These are phyloP conservation scores for Micrasema minimum DNA, from an alignment of 1,140 invertebrate genomes.

Conservation along the genomic window DNA sequence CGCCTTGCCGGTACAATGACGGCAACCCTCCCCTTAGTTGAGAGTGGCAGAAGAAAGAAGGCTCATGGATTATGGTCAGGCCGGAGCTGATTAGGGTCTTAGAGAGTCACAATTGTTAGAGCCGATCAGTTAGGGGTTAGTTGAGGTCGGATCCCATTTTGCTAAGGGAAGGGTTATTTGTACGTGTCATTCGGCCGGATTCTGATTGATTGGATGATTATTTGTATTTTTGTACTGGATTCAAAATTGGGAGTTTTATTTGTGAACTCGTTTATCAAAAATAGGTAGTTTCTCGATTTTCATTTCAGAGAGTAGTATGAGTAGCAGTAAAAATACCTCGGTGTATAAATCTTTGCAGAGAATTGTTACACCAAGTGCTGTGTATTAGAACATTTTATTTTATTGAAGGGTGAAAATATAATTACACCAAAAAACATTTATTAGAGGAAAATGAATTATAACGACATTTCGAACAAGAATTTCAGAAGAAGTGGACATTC, in stretches of 20 bases:
- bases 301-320: background rate
- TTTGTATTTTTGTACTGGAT: background rate
- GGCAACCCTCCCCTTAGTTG: too few species aligned
- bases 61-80: slow-evolving; percentile 40
- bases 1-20: too few species aligned
- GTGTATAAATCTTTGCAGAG: too few species aligned
- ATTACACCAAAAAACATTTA: too few species aligned
- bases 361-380: too few species aligned
- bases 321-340: too few species aligned
- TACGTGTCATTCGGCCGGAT: background rate
- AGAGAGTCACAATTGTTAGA: background rate
- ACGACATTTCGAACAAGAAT: too few species aligned
- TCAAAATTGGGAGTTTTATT: background rate
- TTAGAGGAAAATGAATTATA: too few species aligned
- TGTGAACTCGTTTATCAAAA: background rate
- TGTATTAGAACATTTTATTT: too few species aligned
- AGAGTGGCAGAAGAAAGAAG: slow-evolving; percentile 29
- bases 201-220: background rate
- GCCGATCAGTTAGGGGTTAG: background rate
- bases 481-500: background rate
- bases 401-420: too few species aligned
- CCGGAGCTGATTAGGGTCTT: slow-evolving; percentile 41
- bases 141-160: background rate
- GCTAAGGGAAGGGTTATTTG: background rate
- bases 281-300: background rate